A percentile compares a stretch with the other conserved stretches of the same genome.
Evolutionary conservation across 2,113 vertebrate species (phyloP).

Genomic region (Pelecanoides urinatrix): DNA sequence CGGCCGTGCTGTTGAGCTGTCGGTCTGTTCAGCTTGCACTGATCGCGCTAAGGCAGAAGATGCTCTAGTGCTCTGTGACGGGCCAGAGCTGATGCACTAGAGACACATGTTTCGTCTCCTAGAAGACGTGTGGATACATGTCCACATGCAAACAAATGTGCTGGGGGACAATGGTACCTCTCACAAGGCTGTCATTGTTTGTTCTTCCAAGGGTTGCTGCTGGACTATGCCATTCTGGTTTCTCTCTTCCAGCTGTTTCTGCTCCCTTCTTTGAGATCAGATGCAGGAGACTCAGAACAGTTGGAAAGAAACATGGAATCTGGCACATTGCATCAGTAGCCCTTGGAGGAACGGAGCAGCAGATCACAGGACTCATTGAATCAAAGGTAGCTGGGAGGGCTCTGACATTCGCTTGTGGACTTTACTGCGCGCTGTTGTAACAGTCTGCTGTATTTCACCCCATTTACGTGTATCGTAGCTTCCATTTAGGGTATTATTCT

Average conservation of each 20-base stretch:
- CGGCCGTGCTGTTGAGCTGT: neutral
- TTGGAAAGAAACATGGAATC: slow-evolving; percentile 69
- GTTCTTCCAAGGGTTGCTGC: slow-evolving; percentile 69
- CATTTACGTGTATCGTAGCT: neutral
- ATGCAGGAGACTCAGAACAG: slow-evolving; percentile 73
- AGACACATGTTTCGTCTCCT: neutral
- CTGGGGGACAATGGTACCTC: neutral
- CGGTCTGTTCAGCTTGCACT: neutral
- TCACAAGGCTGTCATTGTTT: slow-evolving; percentile 45
- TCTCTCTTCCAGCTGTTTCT: slow-evolving; percentile 75
- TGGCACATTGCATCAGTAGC: slow-evolving; percentile 70
- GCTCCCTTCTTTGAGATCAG: slow-evolving; percentile 73
- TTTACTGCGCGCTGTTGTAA: neutral
- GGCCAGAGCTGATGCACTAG: neutral
- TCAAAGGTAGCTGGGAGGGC: slow-evolving; percentile 67
- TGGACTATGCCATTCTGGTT: slow-evolving; percentile 70
- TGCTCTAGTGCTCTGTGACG: neutral
- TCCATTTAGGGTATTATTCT: neutral
- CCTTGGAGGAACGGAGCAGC: slow-evolving; percentile 56
- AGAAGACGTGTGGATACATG: neutral
- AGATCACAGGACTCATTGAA: slow-evolving; percentile 57
- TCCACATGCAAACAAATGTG: neutral
- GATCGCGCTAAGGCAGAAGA: neutral
- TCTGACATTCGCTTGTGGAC: neutral
- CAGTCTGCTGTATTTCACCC: neutral